These are phyloP conservation scores for Rhodophaea formosa DNA, from an alignment of 2,888 invertebrate species.

Conservation along the genomic window DNA sequence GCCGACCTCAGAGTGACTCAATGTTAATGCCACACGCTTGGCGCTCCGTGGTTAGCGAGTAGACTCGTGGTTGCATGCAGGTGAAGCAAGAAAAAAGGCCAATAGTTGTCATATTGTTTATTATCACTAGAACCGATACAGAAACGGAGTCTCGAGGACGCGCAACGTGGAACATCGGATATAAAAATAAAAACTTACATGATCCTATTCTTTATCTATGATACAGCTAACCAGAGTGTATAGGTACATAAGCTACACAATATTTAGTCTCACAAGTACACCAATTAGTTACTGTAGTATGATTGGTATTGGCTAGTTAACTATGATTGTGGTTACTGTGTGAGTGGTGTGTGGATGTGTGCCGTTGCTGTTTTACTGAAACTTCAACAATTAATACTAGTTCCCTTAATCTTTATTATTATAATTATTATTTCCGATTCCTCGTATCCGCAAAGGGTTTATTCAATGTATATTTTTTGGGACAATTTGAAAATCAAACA, in stretches of 20 bases:
- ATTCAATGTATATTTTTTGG: too few species aligned
- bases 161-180: slow-evolving; percentile 56
- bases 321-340: slow-evolving; percentile 9
- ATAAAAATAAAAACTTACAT: slow-evolving; percentile 75
- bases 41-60: slow-evolving; percentile 19
- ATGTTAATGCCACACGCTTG: too few species aligned
- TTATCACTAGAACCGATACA: slow-evolving; percentile 73
- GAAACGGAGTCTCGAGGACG: slow-evolving; percentile 46
- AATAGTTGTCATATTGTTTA: slow-evolving; percentile 72
- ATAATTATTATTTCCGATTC: not conserved
- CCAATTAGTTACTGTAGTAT: slow-evolving; percentile 9
- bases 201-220: slow-evolving; percentile 41
- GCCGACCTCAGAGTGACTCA: too few species aligned
- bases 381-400: not conserved
- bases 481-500: too few species aligned
- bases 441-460: too few species aligned
- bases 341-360: not conserved
- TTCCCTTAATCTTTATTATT: not conserved
- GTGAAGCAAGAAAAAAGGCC: slow-evolving; percentile 76
- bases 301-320: not conserved
- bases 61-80: slow-evolving; percentile 64
- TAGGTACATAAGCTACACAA: slow-evolving; percentile 30
- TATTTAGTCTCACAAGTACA: slow-evolving; percentile 11
- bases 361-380: slow-evolving; percentile 9
- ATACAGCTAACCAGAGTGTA: slow-evolving; percentile 30